A percentile compares a stretch with the other conserved stretches of the same genome.
phyloP scores from a whole-genome alignment of 1,140 invertebrate genomes.

The Akabosia matsudoensis region DNA sequence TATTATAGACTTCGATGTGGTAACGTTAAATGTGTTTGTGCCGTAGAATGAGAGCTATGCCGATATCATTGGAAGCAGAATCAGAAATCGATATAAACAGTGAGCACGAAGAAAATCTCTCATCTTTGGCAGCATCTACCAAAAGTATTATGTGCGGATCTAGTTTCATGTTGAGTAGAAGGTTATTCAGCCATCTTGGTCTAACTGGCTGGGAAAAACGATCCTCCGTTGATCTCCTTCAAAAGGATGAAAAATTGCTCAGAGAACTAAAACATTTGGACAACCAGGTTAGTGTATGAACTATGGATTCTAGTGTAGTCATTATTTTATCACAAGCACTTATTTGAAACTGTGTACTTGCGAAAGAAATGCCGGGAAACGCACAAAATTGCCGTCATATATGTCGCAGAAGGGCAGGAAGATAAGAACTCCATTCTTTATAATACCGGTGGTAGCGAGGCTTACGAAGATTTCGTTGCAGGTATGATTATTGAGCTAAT shows the following conservation, averaged over 20 bases:
- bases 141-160: slow-evolving; percentile 32
- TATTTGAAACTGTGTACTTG: too few relatives aligned
- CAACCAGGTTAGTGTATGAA: slow-evolving; percentile 61
- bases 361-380: slow-evolving; percentile 88
- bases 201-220: slow-evolving; percentile 84
- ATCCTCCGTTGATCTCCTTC: slow-evolving; percentile 76
- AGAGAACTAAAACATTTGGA: slow-evolving; percentile 91
- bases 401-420: slow-evolving; percentile 94
- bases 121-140: slow-evolving; percentile 53
- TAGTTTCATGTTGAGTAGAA: slow-evolving; percentile 27
- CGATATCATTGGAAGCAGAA: slow-evolving; percentile 28
- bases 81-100: slow-evolving; percentile 48
- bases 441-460: slow-evolving; percentile 77
- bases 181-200: slow-evolving; percentile 82
- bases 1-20: background rate
- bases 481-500: slow-evolving; percentile 54
- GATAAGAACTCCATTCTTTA: slow-evolving; percentile 88
- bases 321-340: too few relatives aligned
- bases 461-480: slow-evolving; percentile 94
- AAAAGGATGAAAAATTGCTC: slow-evolving; percentile 84
- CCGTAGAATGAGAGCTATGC: slow-evolving; percentile 52
- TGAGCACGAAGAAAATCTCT: slow-evolving; percentile 54
- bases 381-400: slow-evolving; percentile 98
- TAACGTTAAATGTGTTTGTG: background rate
- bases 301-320: too few relatives aligned